Conservation (phyloP, 2,888 invertebrate genomes). For the Morinoia aosen region DNA sequence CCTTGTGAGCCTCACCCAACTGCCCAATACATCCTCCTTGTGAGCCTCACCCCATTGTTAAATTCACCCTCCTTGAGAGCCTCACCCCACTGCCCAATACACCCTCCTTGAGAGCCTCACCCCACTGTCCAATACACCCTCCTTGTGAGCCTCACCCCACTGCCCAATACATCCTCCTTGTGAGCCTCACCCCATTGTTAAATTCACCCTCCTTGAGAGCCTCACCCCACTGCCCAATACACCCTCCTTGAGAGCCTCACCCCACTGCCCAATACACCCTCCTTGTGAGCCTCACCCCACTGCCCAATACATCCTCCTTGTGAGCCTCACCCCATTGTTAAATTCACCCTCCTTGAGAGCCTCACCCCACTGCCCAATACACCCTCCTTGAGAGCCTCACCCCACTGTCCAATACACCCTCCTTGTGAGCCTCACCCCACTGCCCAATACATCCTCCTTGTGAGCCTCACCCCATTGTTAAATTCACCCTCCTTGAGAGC, state of each 20-base stretch:
- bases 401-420: neutral
- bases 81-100: too few species aligned
- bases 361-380: neutral
- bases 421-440: neutral
- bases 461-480: neutral
- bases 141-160: neutral
- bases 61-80: too few species aligned
- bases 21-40: too few species aligned
- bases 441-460: neutral
- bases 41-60: too few species aligned
- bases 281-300: neutral
- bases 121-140: neutral
- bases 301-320: neutral
- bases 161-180: neutral
- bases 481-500: neutral
- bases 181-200: neutral
- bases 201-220: neutral
- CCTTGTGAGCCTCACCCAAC: too few species aligned
- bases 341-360: neutral
- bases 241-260: neutral
- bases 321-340: neutral
- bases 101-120: neutral
- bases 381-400: neutral
- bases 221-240: neutral
- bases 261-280: neutral